Evolutionary conservation across 2,797 vertebrate species (phyloP).

Genomic region (Phalloptychus januarius): DNA sequence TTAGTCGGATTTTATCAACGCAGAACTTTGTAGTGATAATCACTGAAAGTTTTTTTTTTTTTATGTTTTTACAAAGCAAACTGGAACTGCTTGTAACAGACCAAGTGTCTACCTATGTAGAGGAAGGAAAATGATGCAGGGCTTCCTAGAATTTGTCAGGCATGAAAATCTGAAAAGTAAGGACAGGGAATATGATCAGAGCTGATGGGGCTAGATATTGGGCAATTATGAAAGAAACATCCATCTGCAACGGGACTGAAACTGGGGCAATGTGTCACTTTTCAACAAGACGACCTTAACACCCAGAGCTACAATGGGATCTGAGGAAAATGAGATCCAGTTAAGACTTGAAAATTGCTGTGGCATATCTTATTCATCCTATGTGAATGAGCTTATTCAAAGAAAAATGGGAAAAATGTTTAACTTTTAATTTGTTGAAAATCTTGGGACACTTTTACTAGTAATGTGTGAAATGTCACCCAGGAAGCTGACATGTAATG

Average conservation of each 20-base stretch:
- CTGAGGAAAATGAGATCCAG: not conserved
- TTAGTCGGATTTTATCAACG: not conserved
- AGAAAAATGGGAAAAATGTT: not conserved
- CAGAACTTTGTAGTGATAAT: not conserved
- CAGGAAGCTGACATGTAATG: not conserved
- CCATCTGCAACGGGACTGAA: not conserved
- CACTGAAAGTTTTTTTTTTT: not conserved
- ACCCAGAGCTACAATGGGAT: not conserved
- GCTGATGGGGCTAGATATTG: not conserved
- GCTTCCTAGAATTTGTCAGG: not conserved
- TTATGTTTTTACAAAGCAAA: not conserved
- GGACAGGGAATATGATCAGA: not conserved
- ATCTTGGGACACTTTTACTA: not conserved
- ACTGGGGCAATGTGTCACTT: not conserved
- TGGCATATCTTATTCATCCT: not conserved
- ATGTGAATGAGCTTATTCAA: not conserved
- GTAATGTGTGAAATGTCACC: not conserved
- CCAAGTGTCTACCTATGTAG: not conserved
- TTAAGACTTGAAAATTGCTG: not conserved
- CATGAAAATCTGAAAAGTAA: not conserved
- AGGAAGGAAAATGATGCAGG: not conserved
- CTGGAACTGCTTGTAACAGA: not conserved
- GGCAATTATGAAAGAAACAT: not conserved
- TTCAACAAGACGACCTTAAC: not conserved
- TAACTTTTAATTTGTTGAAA: not conserved